Evolutionary conservation across 1,140 invertebrate species (phyloP), one percentile per base, ranked within the genome.

Genomic region (Ostrea edulis): DNA sequence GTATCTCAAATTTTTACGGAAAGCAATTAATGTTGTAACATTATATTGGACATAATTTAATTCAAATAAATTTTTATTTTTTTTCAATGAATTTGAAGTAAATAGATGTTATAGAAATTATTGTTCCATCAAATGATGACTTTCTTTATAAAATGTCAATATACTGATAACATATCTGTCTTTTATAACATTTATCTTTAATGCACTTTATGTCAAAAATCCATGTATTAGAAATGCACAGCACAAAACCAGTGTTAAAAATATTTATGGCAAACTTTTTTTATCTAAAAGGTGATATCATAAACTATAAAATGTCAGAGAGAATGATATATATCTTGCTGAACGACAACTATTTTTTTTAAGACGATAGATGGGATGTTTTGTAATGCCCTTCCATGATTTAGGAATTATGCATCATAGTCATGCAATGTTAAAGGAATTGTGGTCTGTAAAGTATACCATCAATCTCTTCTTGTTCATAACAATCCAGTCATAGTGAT

Each of bases 21-120:
- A 77, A 77, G 68, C 68, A 77, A 77, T 77, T 25, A 77, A 29
- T 77, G 68, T 77, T 77, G 68, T 77, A 77, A 77, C 22, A 12
- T 25, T 77, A 35, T 77, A 35, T 77, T 77, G 22, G 68, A 77
- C n/a, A 62, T 62, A 20, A 77, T 77, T 25, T 25, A 20, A 20
- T 17, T 62, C 12, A 14, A 77, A 77, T 29, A 77, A 25, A 77
- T 25, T 35, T 77, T 77, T 14, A 14, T 25, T 29, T 77, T 77
- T 29, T 77, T 12, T 12, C 35, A 77, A 25, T 29, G 68, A 25
- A 77, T 77, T 25, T 29, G 29, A 77, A 29, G 12, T 77, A 62
- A 62, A 62, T 62, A 62, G 12, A 14, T 25, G 12, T 29, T 77
- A 29, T 77, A 11, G 25, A 25, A 71, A 71, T 71, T 71, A 35